phyloP scores from a whole-genome alignment of 2,113 vertebrate species.

The Petromus typicus region DNA sequence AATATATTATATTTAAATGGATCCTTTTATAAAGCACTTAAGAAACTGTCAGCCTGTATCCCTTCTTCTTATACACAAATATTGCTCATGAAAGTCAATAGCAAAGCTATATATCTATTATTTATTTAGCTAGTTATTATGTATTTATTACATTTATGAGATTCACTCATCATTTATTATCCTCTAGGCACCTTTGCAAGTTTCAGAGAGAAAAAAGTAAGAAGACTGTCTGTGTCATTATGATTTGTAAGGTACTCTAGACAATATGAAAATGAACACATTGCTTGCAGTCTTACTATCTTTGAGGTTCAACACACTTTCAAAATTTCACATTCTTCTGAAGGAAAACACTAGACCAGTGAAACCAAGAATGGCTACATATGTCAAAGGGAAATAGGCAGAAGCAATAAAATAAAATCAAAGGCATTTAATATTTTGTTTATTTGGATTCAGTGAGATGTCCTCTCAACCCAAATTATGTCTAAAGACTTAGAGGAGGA shows the following conservation, averaged over 20 bases:
- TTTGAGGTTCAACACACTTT: constrained; percentile 58
- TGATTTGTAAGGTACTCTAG: constrained; percentile 67
- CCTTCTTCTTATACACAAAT: constrained; percentile 54
- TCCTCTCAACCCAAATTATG: background rate
- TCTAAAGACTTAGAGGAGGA: background rate
- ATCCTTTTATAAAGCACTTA: constrained; percentile 71
- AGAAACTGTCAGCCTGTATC: constrained; percentile 70
- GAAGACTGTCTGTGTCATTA: constrained; percentile 16
- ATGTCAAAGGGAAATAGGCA: background rate
- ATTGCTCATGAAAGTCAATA: constrained; percentile 72
- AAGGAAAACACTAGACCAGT: constrained; percentile 14
- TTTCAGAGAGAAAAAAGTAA: constrained; percentile 51
- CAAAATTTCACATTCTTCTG: constrained; percentile 41
- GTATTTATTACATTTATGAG: constrained; percentile 79
- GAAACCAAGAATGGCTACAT: background rate
- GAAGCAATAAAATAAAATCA: constrained; percentile 16
- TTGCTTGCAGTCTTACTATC: constrained; percentile 39
- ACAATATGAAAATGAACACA: constrained; percentile 50
- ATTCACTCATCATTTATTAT: constrained; percentile 74
- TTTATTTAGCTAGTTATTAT: constrained; percentile 77
- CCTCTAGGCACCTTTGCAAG: constrained; percentile 65
- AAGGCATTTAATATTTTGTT: background rate
- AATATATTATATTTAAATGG: constrained; percentile 77
- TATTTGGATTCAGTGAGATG: background rate
- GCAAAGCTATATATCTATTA: constrained; percentile 70